Evolutionary conservation across 2,888 invertebrate species (phyloP), one percentile per base, ranked within the genome.

Genomic region (Ophioninae sp.): DNA sequence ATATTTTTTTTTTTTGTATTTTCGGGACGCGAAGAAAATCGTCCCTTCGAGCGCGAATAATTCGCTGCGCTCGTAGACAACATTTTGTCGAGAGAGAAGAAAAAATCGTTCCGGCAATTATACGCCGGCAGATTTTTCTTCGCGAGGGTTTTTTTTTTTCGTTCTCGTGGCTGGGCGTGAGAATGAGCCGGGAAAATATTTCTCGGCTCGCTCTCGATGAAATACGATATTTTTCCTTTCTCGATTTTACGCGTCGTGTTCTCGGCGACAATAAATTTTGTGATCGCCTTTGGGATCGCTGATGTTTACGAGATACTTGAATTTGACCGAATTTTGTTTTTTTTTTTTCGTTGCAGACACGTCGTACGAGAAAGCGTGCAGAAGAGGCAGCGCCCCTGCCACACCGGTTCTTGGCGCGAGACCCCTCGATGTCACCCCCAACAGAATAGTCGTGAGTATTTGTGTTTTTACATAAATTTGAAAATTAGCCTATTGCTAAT

Each of bases 331-430:
- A 10, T 17, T 75, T 64, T 21, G 44, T 44, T 73, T 82, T 65
- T 86, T 84, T 83, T 80, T 87, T 87, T 91, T 90, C 88, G 91
- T 95, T 94, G 30, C 95, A 98, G 97, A 98, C 93, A 97, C 97
- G 89, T 97, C 97, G 88, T 97, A 97, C 94, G 97, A 98, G 94
- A 97, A 97, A 93, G 97, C 97, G 93, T 97, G 97, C 92, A 95
- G 97, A 88, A 95, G 97, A 87, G 96, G 97, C 85, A 96, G 96
- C 88, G 97, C 97, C 81, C 97, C 97, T 83, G 96, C 96, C 88
- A 97, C 97, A 88, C 97, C 97, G 82, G 96, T 97, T 86, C 95
- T 97, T 87, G 96, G 96, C 86, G 94, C 94, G 84, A 90, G 94
- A 86, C 93, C 95, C 94, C 93, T 95, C 94, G 94, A 94, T 86